Base-by-base conservation (phyloP, 2,797 vertebrate species). In the Labroides dimidiatus region DNA sequence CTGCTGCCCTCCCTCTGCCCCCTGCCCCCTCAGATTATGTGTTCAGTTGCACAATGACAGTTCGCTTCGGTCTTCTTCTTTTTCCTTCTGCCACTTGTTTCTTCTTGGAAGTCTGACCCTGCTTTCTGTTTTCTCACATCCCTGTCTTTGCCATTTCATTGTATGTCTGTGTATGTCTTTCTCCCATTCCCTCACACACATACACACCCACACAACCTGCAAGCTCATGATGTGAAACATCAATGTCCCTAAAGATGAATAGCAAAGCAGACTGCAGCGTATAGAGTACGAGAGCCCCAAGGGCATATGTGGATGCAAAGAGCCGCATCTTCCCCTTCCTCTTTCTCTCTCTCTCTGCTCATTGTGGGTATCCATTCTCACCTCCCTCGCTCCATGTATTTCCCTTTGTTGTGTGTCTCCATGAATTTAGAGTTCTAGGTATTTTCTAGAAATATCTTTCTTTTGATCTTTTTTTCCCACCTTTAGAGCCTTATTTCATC, bases 201-300 rank as follows among this genome's bases (percentile, higher is more conserved):
- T 33, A 37, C 69, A 51, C 21, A 59, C 49, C 24, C 56, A 56
- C 53, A 66, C 55, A 68, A 76, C 60, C 66, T 86, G 77, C 76
- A 44, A 53, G 70, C 73, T 85, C 77, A 81, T 81, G 73, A 81
- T 80, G 73, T 85, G 72, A 90, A 87, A 84, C 84, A 83, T 80
- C 81, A 80, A 65, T 83, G 75, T 87, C 84, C 77, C 78, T 64
- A 69, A 58, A 85, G 87, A 89, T 84, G 81, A 87, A 80, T 84
- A 83, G 75, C 82, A 84, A 87, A 87, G 81, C 56, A 45, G 50
- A 64, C 74, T 83, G 78, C 88, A 84, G 81, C 73, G 76, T 80
- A 77, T 77, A 77, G 77, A 82, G 84, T 76, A 86, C 80, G 78
- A 60, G 30, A 33, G 63, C 83, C 84, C 84, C 80, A 75, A 77